Percentiles rank a stretch among this genome's conserved stretches.
Evolutionary conservation across 2,888 invertebrate genomes (phyloP).

Genomic region (Caenorhabditis sp.): DNA sequence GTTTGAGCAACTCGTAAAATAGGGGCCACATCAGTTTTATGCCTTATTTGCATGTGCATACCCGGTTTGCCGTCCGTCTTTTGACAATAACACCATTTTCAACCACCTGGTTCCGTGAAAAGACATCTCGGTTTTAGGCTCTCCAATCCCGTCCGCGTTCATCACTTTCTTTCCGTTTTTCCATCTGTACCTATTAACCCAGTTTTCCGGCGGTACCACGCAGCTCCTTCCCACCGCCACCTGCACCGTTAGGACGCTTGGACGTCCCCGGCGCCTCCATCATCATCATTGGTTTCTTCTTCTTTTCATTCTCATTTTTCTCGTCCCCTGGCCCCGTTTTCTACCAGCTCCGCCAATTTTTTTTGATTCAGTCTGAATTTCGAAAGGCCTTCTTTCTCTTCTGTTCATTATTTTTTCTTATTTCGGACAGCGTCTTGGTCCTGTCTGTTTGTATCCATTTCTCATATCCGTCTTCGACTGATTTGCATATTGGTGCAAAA

Average conservation of each 20-base stretch:
- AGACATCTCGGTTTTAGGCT: constrained; percentile 34
- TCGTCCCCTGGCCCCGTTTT: no score
- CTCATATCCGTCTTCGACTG: constrained; percentile 40
- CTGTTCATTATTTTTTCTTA: constrained; percentile 18
- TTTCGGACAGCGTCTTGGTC: not conserved
- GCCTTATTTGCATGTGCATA: constrained; percentile 61
- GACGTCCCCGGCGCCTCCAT: not conserved
- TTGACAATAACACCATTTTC: constrained; percentile 46
- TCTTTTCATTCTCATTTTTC: not conserved
- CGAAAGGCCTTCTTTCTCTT: constrained; percentile 41
- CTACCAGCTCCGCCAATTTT: constrained; percentile 36
- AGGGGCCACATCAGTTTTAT: constrained; percentile 40
- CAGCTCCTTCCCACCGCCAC: constrained; percentile 55
- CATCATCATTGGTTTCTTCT: constrained; percentile 12
- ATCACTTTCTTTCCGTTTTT: constrained; percentile 2
- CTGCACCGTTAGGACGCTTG: constrained; percentile 44
- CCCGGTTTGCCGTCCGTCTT: constrained; percentile 38
- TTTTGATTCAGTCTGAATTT: constrained; percentile 20
- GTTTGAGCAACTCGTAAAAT: constrained; percentile 60
- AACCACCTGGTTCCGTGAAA: constrained; percentile 58
- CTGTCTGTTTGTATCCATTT: constrained; percentile 44
- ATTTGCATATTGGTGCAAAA: constrained; percentile 61
- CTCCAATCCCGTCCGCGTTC: constrained; percentile 20
- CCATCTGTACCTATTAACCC: constrained; percentile 53
- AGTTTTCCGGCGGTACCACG: constrained; percentile 51